These are phyloP conservation scores for Hecatera dysodea DNA, from an alignment of 2,888 invertebrate species.

Conservation along the genomic window DNA sequence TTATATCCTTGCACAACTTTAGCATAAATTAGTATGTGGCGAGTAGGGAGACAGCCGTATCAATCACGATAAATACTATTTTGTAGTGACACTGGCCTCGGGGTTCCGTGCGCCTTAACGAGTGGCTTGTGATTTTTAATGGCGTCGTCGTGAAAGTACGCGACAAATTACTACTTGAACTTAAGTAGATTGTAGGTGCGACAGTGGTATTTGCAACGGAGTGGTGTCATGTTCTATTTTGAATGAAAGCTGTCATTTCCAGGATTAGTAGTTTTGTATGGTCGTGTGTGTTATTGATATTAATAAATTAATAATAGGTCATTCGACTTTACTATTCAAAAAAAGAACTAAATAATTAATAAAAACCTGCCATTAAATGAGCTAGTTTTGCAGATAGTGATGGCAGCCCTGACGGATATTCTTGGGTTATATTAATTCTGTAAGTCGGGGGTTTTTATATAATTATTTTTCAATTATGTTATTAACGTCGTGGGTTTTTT, in stretches of 20 bases:
- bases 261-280: neutral
- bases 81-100: constrained; percentile 69
- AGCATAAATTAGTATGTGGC: constrained; percentile 72
- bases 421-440: too few relatives aligned
- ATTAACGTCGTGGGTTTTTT: too few relatives aligned
- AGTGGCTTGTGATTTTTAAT: constrained; percentile 61
- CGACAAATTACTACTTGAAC: constrained; percentile 46
- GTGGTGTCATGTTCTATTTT: constrained; percentile 19
- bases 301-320: neutral
- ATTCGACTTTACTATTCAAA: too few relatives aligned
- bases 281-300: neutral
- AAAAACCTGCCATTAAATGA: too few relatives aligned
- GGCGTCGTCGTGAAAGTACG: constrained; percentile 56
- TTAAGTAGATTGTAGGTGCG: constrained; percentile 9
- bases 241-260: neutral
- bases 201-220: constrained; percentile 33
- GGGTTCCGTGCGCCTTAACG: constrained; percentile 63
- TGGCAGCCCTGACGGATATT: too few relatives aligned
- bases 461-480: too few relatives aligned
- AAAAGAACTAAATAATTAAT: too few relatives aligned
- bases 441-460: too few relatives aligned
- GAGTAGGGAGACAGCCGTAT: constrained; percentile 70
- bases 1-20: constrained; percentile 41
- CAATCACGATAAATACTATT: constrained; percentile 74
- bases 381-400: too few relatives aligned